Evolutionary conservation across 2,797 vertebrate species (phyloP), one percentile per base, ranked within the genome.

Genomic region (Vireo griseus): DNA sequence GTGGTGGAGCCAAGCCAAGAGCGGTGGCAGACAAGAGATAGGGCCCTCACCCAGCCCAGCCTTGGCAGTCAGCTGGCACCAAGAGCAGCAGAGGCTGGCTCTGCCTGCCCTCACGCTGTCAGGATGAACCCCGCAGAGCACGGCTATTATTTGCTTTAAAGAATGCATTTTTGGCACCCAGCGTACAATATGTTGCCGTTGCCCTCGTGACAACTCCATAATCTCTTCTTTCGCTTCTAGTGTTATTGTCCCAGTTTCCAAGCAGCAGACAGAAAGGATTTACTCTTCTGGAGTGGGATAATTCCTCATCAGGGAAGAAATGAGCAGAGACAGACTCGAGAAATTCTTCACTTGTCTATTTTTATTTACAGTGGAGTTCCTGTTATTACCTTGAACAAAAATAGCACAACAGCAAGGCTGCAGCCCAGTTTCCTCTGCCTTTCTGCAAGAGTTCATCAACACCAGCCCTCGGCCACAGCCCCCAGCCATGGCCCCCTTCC

Each of bases 301-400:
- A 94, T 92, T 93, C 62, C 76, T 97, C 93, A 86, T 63, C 42
- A 54, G 94, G 86, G 88, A 92, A 95, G 51, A 93, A 93, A 88
- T 35, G 18, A 94, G 40, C 66, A 83, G 71, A 88, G 68, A 59
- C 71, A 96, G 91, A 72, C 28, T 54, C 0, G 33, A 82, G 85
- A 96, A 95, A 94, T 96, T 96, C 89, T 96, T 96, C 79, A 69
- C 89, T 88, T 86, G 89, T 90, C 94, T 95, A 72, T 97, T 97
- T 95, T 93, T 97, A 95, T 96, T 96, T 96, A 94, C 82, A 78
- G 89, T 19, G 11, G 63, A 92, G 85, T 94, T 96, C 95, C 94
- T 97, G 91, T 94, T 95, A 92, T 96, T 96, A 96, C 92, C 94
- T 95, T 96, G 79, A 94, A 71, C 82, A 91, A 92, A 94, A 93